These are phyloP conservation scores for Aix galericulata DNA, from an alignment of 2,113 vertebrate species.

Conservation along the genomic window DNA sequence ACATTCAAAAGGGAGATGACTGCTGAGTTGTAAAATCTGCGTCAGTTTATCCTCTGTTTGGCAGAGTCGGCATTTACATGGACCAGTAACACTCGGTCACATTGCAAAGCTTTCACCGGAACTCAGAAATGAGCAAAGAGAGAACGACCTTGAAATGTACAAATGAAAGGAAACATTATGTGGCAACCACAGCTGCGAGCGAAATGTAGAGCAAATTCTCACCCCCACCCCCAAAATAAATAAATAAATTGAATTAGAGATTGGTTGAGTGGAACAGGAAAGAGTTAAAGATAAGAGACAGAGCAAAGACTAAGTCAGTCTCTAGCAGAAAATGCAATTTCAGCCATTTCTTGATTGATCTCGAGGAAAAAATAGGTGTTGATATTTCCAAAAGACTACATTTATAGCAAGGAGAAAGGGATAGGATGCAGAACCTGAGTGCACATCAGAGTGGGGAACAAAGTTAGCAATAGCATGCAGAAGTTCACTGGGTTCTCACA, in stretches of 20 bases:
- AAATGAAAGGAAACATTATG: slow-evolving; percentile 14
- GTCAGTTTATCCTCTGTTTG: background rate
- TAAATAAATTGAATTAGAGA: background rate
- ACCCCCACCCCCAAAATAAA: background rate
- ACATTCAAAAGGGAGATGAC: background rate
- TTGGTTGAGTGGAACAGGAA: background rate
- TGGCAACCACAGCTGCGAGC: background rate
- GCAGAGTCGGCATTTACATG: background rate
- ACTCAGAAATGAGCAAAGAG: background rate
- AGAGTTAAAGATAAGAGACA: background rate
- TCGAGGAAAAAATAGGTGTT: background rate
- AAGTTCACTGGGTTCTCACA: background rate
- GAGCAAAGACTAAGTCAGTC: background rate
- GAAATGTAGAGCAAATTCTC: background rate
- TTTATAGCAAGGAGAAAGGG: background rate
- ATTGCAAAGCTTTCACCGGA: background rate
- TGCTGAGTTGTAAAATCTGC: background rate
- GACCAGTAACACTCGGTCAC: background rate
- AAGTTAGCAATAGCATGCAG: background rate
- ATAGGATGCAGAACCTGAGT: background rate
- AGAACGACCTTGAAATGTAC: background rate
- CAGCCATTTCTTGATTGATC: background rate
- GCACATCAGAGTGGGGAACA: background rate
- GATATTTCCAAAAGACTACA: background rate
- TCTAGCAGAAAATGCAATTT: background rate